Base-by-base conservation (phyloP, 2,888 invertebrate species). In the Dicroscelio sp. region DNA sequence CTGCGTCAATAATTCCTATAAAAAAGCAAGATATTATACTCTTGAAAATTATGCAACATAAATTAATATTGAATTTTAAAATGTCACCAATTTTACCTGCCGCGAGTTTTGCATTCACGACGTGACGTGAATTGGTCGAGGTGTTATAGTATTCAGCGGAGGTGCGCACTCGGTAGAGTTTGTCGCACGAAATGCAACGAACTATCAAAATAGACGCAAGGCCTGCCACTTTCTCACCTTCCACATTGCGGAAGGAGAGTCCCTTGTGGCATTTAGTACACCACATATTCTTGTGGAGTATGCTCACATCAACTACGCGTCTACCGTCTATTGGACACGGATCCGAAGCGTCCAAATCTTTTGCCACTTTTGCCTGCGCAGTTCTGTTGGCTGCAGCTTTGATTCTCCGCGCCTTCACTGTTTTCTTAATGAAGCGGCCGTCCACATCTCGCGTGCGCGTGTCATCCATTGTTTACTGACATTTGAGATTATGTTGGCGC, bases 1-100 rank as follows among this genome's bases (percentile, higher is more conserved):
- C 78, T 20, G 78, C 58, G 65, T 78, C 78, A 8, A 78, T 27
- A 10, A 14, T 23, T 55, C 75, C 75, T 75, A 33, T 31, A 35
- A 35, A 8, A 67, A 71, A 43, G 38, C 5, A 55, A 55, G 20
- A 20, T 55, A 55, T 55, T 55, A 55, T 55, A 55, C 55, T 55
- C 43, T 55, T n/a, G 20, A 20, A 52, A 17, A 10, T 52, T 52
- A 52, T 52, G 20, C 10, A 52, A 52, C 4, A 52, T 52, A 38
- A 38, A 38, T 6, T 38, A 38, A 12, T 38, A 38, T 38, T 38
- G 12, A 38, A 38, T 12, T 8, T 8, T 38, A 6, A 12, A 38
- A 38, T 38, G 6, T 38, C 12, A 38, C 6, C 12, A 8, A 38
- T 38, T 38, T 48, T 48, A 71, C 71, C 71, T 48, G 71, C 71